Conservation (phyloP, 2,888 invertebrate species). For the Apamea monoglypha region DNA sequence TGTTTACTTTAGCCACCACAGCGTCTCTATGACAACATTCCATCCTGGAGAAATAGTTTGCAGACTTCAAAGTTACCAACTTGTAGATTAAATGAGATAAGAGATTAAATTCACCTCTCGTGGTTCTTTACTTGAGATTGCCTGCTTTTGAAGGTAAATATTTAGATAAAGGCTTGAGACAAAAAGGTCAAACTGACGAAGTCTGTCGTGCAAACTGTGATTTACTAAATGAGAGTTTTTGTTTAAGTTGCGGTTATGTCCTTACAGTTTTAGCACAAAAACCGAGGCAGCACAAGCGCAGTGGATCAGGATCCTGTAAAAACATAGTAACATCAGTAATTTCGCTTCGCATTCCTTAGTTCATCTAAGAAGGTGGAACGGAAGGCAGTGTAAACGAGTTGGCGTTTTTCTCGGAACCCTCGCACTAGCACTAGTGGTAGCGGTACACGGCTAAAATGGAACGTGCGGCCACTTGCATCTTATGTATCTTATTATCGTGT, state of each 20-base stretch:
- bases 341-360: constrained; percentile 67
- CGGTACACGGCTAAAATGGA: constrained; percentile 62
- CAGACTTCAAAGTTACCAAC: constrained; percentile 75
- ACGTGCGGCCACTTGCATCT: constrained; percentile 58
- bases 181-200: constrained; percentile 40
- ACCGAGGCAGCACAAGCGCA: constrained; percentile 32
- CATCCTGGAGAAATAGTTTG: constrained; percentile 78
- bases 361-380: constrained; percentile 71
- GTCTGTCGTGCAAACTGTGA: constrained; percentile 16
- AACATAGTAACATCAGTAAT: constrained; percentile 65
- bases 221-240: constrained; percentile 11
- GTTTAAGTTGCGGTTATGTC: constrained; percentile 7
- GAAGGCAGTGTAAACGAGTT: constrained; percentile 66
- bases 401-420: constrained; percentile 72
- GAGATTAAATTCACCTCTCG: constrained; percentile 78
- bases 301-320: constrained; percentile 53
- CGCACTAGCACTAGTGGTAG: constrained; percentile 43
- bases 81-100: constrained; percentile 75
- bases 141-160: constrained; percentile 51
- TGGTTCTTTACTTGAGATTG: constrained; percentile 50
- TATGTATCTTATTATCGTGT: constrained; percentile 53
- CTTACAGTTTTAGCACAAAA: constrained; percentile 44
- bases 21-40: constrained; percentile 77
- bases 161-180: constrained; percentile 45
- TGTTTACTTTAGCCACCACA: constrained; percentile 66